Base-by-base conservation (phyloP, 2,888 invertebrate species). In the Aquatica leii region DNA sequence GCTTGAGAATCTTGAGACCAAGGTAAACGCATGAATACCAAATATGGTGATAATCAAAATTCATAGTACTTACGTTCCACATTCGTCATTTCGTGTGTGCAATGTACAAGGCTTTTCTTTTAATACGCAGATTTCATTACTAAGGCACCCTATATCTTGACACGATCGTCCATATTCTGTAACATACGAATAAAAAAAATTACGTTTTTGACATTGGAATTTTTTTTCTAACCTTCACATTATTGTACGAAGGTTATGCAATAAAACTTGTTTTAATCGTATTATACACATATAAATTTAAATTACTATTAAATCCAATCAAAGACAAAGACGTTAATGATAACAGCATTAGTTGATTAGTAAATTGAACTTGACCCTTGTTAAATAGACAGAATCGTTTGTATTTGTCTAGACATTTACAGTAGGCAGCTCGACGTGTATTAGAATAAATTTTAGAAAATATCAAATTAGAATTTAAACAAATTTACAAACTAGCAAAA, bases 151-250 rank as follows among this genome's bases (percentile, higher is more conserved):
- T 73, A 93, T 93, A 76, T 93, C 93, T 74, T 85, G 86, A 79
- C 93, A 93, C 17, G 87, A 85, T 70, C 92, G 86, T 64, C 92
- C 92, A 79, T 91, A 93, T 81, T 93, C 92, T 93, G 83, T 40
- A 84, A 83, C n/a, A n/a, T n/a, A n/a, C 69, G 56, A 31, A 20
- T 40, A 54, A 9, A 4, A 6, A 17, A 52, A 17, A 18, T 53
- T 35, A 37, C 4, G 12, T 50, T 35, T 35, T 53, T 6, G 2
- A 17, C 37, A 18, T 11, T 4, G 37, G 37, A n/a, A 37, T 3
- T 11, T 6, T 3, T 37, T 37, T 2, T 37, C 9, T 11, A 37
- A 37, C 37, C 37, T 37, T 37, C 37, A 37, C 37, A 37, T 37
- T 37, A 11, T n/a, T 2, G 11, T 37, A 37, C 2, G 37, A 37